phyloP scores from a whole-genome alignment of 1,140 invertebrate genomes.

The Euwallacea similis region DNA sequence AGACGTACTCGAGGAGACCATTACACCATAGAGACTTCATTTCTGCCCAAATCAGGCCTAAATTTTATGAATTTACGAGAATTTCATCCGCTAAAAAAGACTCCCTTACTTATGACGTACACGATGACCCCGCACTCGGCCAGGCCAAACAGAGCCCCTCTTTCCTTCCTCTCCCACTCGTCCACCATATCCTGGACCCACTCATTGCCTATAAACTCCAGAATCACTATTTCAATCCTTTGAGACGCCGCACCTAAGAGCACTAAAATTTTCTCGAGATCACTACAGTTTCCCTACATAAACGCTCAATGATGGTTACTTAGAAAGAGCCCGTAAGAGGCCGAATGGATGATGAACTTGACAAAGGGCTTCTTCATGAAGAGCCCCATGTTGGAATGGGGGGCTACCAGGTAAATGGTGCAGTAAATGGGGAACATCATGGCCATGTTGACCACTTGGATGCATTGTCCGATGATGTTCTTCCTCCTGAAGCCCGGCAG shows the following conservation, averaged over 20 bases:
- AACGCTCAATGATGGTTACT: slow-evolving; percentile 60
- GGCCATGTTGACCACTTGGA: slow-evolving; percentile 70
- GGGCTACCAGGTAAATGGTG: slow-evolving; percentile 77
- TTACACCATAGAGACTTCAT: slow-evolving; percentile 83
- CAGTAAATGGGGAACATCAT: slow-evolving; percentile 85
- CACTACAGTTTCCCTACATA: background rate
- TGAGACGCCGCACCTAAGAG: slow-evolving; percentile 85
- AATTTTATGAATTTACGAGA: slow-evolving; percentile 12
- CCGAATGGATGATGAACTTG: slow-evolving; percentile 91
- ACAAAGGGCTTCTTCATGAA: slow-evolving; percentile 89
- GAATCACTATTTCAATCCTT: slow-evolving; percentile 74
- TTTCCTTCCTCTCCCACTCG: slow-evolving; percentile 66
- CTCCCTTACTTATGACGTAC: slow-evolving; percentile 71
- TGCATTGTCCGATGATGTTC: slow-evolving; percentile 62
- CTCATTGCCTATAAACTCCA: slow-evolving; percentile 71
- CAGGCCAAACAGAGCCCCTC: slow-evolving; percentile 76
- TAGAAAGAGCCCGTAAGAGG: slow-evolving; percentile 89
- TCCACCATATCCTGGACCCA: slow-evolving; percentile 63
- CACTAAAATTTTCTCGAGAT: slow-evolving; percentile 57
- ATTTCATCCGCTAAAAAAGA: background rate
- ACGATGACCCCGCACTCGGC: slow-evolving; percentile 74
- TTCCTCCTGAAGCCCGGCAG: slow-evolving; percentile 85
- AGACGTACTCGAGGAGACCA: slow-evolving; percentile 86
- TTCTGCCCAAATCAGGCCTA: slow-evolving; percentile 89
- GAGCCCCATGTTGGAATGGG: slow-evolving; percentile 72